phyloP scores from a whole-genome alignment of 2,888 invertebrate genomes.

The Nematopogon swammerdamellus region DNA sequence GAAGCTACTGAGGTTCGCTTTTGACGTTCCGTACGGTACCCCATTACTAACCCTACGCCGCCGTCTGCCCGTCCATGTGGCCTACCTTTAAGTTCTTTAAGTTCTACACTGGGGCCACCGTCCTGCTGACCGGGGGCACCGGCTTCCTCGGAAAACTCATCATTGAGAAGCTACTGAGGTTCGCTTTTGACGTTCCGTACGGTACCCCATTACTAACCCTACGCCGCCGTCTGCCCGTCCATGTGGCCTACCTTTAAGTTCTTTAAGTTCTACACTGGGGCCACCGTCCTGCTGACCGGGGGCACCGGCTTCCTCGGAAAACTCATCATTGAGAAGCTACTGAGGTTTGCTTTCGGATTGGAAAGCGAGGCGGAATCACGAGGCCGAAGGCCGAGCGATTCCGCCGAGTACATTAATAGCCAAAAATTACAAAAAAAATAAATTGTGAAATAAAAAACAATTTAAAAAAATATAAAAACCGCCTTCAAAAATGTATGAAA shows the following conservation, averaged over 20 bases:
- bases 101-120: slow-evolving; percentile 23
- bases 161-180: slow-evolving; percentile 86
- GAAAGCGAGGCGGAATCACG: no score
- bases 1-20: slow-evolving; percentile 71
- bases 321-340: slow-evolving; percentile 86
- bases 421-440: no score
- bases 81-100: no score
- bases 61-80: no score
- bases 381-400: no score
- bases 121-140: slow-evolving; percentile 89
- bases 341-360: slow-evolving; percentile 57
- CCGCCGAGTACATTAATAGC: no score
- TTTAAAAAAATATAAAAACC: no score
- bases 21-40: background rate
- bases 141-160: slow-evolving; percentile 95
- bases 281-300: slow-evolving; percentile 78
- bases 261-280: slow-evolving; percentile 14
- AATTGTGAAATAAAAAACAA: no score
- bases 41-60: no score
- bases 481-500: no score
- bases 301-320: slow-evolving; percentile 95
- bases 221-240: no score
- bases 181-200: slow-evolving; percentile 7
- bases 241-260: no score
- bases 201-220: background rate